Percentiles rank a stretch among this genome's conserved stretches.
These are phyloP conservation scores for Proterorhinus semilunaris DNA, from an alignment of 2,113 vertebrate genomes.

Conservation along the genomic window DNA sequence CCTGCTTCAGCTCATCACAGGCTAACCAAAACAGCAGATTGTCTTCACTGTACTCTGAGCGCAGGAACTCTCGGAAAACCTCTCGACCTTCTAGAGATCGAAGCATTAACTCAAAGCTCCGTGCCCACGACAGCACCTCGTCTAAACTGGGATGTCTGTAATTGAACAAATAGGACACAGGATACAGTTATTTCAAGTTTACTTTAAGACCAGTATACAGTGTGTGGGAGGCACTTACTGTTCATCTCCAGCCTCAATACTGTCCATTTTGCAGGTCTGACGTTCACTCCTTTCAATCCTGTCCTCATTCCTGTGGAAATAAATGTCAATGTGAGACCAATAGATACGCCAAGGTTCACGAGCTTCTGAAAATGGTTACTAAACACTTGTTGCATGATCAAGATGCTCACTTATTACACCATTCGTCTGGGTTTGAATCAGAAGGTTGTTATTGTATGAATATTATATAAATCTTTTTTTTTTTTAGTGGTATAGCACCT, in stretches of 20 bases:
- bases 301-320: conserved; percentile 74
- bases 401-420: too few species aligned
- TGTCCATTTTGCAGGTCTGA: conserved; percentile 79
- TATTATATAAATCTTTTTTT: too few species aligned
- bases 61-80: conserved; percentile 93
- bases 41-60: conserved; percentile 97
- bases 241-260: conserved; percentile 77
- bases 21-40: conserved; percentile 98
- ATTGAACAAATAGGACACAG: conserved; percentile 2
- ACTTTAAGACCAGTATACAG: background rate
- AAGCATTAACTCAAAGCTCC: conserved; percentile 99
- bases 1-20: conserved; percentile 94
- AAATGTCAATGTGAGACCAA: background rate
- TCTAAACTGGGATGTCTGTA: conserved; percentile 84
- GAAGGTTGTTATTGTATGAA: too few species aligned
- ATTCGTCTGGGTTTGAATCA: too few species aligned
- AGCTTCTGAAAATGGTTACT: too few species aligned
- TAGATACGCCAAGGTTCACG: background rate
- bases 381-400: too few species aligned
- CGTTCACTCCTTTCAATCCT: conserved; percentile 70
- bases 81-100: conserved; percentile 88
- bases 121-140: conserved; percentile 93
- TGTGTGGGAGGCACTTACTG: conserved; percentile 61
- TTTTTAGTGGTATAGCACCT: too few species aligned
- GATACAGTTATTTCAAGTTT: background rate